Conservation (phyloP, 2,797 vertebrate genomes). For the Platyrinchus mystaceus region DNA sequence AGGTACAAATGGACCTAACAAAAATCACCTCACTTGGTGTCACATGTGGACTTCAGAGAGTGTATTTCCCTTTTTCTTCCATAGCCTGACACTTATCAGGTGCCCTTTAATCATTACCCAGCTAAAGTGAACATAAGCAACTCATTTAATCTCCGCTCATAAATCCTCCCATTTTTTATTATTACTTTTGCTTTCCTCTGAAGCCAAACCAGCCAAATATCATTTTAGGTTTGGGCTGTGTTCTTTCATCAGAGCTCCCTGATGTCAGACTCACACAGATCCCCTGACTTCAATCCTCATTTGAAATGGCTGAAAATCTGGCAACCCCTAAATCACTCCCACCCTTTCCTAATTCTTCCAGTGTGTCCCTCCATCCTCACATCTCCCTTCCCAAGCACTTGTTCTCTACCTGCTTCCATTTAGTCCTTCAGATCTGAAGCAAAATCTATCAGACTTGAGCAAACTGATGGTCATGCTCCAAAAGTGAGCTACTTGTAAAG, state of each 20-base stretch:
- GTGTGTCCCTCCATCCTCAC: neutral
- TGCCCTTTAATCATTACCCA: conserved; percentile 13
- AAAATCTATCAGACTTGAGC: neutral
- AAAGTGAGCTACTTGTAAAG: neutral
- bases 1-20: neutral
- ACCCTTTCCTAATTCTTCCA: neutral
- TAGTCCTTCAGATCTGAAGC: neutral
- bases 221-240: neutral
- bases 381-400: neutral
- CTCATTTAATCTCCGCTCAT: neutral
- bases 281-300: neutral
- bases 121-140: conserved; percentile 19
- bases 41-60: neutral
- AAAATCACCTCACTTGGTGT: neutral
- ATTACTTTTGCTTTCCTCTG: neutral
- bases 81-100: neutral
- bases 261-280: neutral
- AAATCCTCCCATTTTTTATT: conserved; percentile 2
- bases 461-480: neutral
- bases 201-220: neutral
- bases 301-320: neutral
- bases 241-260: neutral
- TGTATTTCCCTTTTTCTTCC: neutral
- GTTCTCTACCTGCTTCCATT: neutral
- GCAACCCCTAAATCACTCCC: neutral